A percentile compares a stretch with the other conserved stretches of the same genome.
phyloP scores from a whole-genome alignment of 2,113 vertebrate genomes.

The Nothoprocta perdicaria region DNA sequence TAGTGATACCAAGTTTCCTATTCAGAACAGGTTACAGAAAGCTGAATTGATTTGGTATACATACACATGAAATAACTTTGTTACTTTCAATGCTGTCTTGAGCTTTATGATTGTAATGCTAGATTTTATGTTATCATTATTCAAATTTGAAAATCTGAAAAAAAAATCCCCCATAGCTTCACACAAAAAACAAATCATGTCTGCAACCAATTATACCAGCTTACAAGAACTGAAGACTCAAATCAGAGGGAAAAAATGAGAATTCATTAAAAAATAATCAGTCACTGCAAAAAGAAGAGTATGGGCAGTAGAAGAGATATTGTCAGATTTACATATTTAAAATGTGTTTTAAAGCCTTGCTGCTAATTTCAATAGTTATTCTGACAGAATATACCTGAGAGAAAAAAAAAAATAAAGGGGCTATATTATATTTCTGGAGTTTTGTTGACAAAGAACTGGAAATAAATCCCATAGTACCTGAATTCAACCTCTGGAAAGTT shows the following conservation, averaged over 20 bases:
- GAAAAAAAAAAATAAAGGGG: background rate
- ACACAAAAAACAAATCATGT: background rate
- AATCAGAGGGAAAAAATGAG: background rate
- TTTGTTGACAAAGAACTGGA: constrained; percentile 61
- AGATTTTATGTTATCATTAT: background rate
- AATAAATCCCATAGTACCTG: constrained; percentile 36
- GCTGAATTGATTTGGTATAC: background rate
- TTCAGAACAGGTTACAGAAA: background rate
- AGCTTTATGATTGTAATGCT: background rate
- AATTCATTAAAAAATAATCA: background rate
- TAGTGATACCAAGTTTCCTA: background rate
- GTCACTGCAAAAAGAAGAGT: rapidly evolving
- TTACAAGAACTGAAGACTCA: background rate
- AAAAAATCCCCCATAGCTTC: background rate
- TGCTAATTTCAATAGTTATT: background rate
- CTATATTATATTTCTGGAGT: background rate
- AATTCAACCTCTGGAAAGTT: constrained; percentile 59
- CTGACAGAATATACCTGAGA: background rate
- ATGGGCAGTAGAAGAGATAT: background rate
- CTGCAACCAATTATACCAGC: background rate
- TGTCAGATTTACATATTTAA: background rate
- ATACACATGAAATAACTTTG: background rate
- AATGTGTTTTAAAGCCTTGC: background rate
- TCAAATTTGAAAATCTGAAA: background rate
- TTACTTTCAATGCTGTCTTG: background rate